Percentiles rank a stretch among this genome's conserved stretches.
These are phyloP conservation scores for Tetropium fuscum DNA, from an alignment of 2,888 invertebrate species.

Conservation along the genomic window DNA sequence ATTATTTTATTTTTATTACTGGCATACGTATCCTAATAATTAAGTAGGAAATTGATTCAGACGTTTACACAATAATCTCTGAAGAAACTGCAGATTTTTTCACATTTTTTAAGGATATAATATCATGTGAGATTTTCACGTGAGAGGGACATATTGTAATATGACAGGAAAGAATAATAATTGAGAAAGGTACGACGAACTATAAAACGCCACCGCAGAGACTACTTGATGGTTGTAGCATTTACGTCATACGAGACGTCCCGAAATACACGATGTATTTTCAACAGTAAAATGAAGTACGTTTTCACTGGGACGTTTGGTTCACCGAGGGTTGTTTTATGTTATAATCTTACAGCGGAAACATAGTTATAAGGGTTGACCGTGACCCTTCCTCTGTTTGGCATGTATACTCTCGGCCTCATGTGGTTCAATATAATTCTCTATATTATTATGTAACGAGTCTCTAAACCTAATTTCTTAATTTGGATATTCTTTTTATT, in stretches of 20 bases:
- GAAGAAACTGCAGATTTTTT: too few species aligned
- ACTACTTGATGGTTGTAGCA: conserved; percentile 36
- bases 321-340: conserved; percentile 27
- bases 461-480: too few species aligned
- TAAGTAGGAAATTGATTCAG: too few species aligned
- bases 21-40: too few species aligned
- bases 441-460: too few species aligned
- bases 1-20: too few species aligned
- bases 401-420: not conserved
- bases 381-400: not conserved
- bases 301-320: conserved; percentile 40
- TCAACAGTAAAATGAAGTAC: conserved; percentile 47
- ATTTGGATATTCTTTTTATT: too few species aligned
- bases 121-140: too few species aligned
- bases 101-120: too few species aligned
- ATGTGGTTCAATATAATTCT: not conserved
- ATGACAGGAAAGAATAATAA: conserved; percentile 35
- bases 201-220: conserved; percentile 39
- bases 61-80: too few species aligned
- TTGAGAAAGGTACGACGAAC: conserved; percentile 32
- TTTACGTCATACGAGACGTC: conserved; percentile 37
- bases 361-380: conserved; percentile 32
- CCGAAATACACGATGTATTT: conserved; percentile 38
- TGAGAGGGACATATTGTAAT: conserved; percentile 45
- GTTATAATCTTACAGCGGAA: conserved; percentile 35